Evolutionary conservation across 2,797 vertebrate genomes (phyloP).

Genomic region (Acrossocheilus fasciatus): DNA sequence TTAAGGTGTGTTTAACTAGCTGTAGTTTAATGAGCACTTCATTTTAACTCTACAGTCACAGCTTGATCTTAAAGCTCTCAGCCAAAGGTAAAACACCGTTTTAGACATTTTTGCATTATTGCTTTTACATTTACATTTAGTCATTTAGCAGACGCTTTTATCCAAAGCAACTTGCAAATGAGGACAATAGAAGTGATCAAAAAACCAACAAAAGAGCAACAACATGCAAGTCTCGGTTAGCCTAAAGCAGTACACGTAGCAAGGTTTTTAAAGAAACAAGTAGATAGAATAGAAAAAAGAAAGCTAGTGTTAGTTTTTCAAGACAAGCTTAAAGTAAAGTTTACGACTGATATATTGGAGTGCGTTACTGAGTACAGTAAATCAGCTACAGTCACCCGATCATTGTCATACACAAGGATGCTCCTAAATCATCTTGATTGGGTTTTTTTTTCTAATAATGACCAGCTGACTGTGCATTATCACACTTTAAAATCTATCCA

Average conservation of each 20-base stretch:
- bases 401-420: not conserved
- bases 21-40: not conserved
- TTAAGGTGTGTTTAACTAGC: not conserved
- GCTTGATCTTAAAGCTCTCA: slow-evolving; percentile 87
- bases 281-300: too few species aligned
- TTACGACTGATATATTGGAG: not conserved
- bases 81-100: slow-evolving; percentile 85
- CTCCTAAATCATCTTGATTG: too few species aligned
- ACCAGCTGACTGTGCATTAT: not conserved
- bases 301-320: too few species aligned
- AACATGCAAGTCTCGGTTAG: too few species aligned
- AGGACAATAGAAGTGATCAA: too few species aligned
- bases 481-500: not conserved
- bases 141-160: too few species aligned
- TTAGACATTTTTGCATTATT: not conserved
- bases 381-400: not conserved
- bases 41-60: not conserved
- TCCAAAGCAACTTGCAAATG: too few species aligned
- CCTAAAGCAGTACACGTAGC: too few species aligned
- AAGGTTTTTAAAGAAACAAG: too few species aligned
- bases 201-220: too few species aligned
- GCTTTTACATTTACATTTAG: not conserved
- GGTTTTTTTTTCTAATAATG: not conserved
- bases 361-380: not conserved
- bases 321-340: not conserved